Evolutionary conservation across 2,797 vertebrate genomes (phyloP).

Genomic region (Gambusia yucatana): DNA sequence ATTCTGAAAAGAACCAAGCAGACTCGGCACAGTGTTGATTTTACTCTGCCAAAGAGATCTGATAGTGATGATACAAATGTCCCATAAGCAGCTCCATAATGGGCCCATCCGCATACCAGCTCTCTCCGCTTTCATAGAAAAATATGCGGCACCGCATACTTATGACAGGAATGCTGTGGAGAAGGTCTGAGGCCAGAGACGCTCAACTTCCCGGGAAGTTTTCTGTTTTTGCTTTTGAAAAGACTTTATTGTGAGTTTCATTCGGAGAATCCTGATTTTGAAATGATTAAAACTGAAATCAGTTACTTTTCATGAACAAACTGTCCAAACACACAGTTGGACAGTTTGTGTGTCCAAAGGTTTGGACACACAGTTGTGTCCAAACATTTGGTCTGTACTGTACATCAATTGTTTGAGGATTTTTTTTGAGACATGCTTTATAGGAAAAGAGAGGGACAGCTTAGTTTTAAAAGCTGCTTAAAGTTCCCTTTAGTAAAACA

Average conservation of each 20-base stretch:
- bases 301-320: not conserved
- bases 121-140: conserved; percentile 68
- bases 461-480: not conserved
- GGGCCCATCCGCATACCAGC: conserved; percentile 70
- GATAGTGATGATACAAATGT: conserved; percentile 56
- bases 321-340: too few relatives aligned
- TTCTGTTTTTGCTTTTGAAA: conserved; percentile 39
- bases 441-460: not conserved
- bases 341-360: too few relatives aligned
- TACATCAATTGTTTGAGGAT: not conserved
- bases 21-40: too few relatives aligned
- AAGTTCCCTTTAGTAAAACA: not conserved
- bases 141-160: conserved; percentile 65
- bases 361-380: too few relatives aligned
- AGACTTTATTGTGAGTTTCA: conserved; percentile 23
- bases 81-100: conserved; percentile 59
- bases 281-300: not conserved
- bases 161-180: conserved; percentile 80
- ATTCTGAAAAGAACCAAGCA: too few relatives aligned
- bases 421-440: not conserved
- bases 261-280: not conserved
- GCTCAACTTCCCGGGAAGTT: conserved; percentile 59
- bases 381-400: too few relatives aligned
- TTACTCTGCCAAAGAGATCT: conserved; percentile 44
- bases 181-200: conserved; percentile 47